Evolutionary conservation across 2,113 vertebrate genomes (phyloP), one percentile per base, ranked within the genome.

Genomic region (Labeo rohita): DNA sequence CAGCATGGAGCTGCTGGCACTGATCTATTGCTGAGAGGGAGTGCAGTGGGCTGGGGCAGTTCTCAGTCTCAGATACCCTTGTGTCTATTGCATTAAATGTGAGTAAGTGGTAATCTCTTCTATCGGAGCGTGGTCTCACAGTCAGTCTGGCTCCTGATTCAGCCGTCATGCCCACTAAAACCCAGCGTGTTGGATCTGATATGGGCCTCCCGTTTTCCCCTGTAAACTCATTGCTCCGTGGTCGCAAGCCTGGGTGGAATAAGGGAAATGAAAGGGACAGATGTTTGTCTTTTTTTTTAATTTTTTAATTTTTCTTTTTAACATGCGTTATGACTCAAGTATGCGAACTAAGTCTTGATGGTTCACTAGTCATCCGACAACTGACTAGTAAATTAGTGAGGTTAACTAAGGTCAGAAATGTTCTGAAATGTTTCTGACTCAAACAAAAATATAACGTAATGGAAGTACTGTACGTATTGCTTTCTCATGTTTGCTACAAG

Each of bases 51-150:
- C 34, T 77, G 36, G 39, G 63, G 45, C 68, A 63, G 82, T 49
- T 34, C 16, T 80, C 28, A 7, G 39, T 86, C 59, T 78, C 63
- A 28, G 65, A 72, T 49, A 12, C 72, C 50, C 56, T 80, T 3
- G 49, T 50, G 80, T 77, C 39, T 87, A 61, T 86, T 86, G 43
- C 87, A 86, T 85, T 86, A 86, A 74, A 79, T 56, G 36, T 65
- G 45, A 49, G 47, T 72, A 68, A 87, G 86, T 80, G 82, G 50
- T 80, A 75, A 85, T 83, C 47, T 13, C 47, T 28, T 75, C 21
- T 74, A 75, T 78, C 75, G 49, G 83, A 76, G 66, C 3, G 61
- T 68, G 39, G 70, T 65, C 18, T 36, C 49, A 23, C 59, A 39
- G 56, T 61, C 87, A 47, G 52, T 70, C 77, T 86, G 85, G 83